These are phyloP conservation scores for Nasonia giraulti DNA, from an alignment of 1,140 invertebrate species.

Conservation along the genomic window DNA sequence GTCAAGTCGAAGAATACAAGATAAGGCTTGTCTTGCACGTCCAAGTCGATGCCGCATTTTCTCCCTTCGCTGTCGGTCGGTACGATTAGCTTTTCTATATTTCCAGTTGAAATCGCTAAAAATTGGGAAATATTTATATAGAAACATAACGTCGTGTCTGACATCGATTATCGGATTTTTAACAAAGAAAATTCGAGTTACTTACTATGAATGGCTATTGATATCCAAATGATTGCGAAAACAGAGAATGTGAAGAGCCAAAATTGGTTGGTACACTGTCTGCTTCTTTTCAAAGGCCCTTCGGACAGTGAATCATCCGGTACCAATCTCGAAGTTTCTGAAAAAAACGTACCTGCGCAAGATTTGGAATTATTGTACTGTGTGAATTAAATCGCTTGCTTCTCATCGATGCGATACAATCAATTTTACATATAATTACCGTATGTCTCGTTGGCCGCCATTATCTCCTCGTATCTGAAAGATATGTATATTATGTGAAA, in stretches of 20 bases:
- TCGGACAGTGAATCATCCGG: slow-evolving; percentile 85
- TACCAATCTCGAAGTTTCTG: slow-evolving; percentile 69
- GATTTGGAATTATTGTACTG: neutral
- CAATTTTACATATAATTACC: no score
- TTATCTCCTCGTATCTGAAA: no score
- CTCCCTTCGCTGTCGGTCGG: slow-evolving; percentile 85
- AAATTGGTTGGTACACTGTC: slow-evolving; percentile 92
- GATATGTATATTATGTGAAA: no score
- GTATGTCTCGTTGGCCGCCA: no score
- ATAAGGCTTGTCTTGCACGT: slow-evolving; percentile 81
- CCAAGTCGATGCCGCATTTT: slow-evolving; percentile 86
- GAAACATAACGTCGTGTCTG: neutral
- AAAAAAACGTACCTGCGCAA: slow-evolving; percentile 33
- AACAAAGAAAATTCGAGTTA: slow-evolving; percentile 36
- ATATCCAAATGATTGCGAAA: slow-evolving; percentile 85
- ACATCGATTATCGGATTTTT: neutral
- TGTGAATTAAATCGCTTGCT: neutral
- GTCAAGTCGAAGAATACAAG: slow-evolving; percentile 91
- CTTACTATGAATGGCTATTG: slow-evolving; percentile 84
- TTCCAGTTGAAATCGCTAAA: slow-evolving; percentile 81
- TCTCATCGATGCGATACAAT: no score
- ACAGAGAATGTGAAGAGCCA: slow-evolving; percentile 88
- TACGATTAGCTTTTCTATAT: slow-evolving; percentile 85
- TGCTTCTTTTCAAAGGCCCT: slow-evolving; percentile 82
- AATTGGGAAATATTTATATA: neutral